Evolutionary conservation across 2,888 invertebrate species (phyloP).

Genomic region (Schrankia costaestrigalis): DNA sequence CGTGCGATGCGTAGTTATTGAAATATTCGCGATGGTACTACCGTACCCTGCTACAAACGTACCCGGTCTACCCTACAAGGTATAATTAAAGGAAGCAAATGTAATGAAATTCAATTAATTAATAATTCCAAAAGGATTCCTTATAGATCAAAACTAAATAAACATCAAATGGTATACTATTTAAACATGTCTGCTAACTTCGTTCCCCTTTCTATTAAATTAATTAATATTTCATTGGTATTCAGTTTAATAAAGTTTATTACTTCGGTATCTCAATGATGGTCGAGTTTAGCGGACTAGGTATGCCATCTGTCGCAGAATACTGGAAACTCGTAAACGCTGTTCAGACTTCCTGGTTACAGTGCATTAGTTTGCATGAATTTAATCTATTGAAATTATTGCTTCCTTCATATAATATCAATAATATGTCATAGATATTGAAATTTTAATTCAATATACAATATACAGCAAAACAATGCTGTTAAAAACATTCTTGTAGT

Average conservation of each 20-base stretch:
- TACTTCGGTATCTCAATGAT: neutral
- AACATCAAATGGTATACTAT: neutral
- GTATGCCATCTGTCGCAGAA: slow-evolving; percentile 57
- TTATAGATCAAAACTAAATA: neutral
- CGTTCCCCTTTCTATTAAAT: slow-evolving; percentile 1
- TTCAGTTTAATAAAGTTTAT: neutral
- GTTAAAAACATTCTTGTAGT: too few species aligned
- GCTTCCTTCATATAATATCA: slow-evolving; percentile 19
- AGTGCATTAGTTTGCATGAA: slow-evolving; percentile 17
- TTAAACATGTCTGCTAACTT: slow-evolving; percentile 6
- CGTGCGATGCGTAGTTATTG: too few species aligned
- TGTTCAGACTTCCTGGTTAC: slow-evolving; percentile 21
- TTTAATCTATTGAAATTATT: slow-evolving; percentile 11
- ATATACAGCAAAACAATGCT: too few species aligned
- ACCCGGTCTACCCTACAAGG: slow-evolving; percentile 5
- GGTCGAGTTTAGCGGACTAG: slow-evolving; percentile 18
- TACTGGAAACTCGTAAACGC: slow-evolving; percentile 39
- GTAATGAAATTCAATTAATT: neutral
- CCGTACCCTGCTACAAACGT: too few species aligned
- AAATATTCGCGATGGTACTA: too few species aligned
- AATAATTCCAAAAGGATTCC: neutral
- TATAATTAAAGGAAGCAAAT: too few species aligned
- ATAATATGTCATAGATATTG: neutral
- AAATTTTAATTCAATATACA: too few species aligned
- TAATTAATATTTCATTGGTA: slow-evolving; percentile 3